A percentile compares a stretch with the other conserved stretches of the same genome.
Conservation (phyloP, 2,113 vertebrate species). For the Sterna hirundo region DNA sequence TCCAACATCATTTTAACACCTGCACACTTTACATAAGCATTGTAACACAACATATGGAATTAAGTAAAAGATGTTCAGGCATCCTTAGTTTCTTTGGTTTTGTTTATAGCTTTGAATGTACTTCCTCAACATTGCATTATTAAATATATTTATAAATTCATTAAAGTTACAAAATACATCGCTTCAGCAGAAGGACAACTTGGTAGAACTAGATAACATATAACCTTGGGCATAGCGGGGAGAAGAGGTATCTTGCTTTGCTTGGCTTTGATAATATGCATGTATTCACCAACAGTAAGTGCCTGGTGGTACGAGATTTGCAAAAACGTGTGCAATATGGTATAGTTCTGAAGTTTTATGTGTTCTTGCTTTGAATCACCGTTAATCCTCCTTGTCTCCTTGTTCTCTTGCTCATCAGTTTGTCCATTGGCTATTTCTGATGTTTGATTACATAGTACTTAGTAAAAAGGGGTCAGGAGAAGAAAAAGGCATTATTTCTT, state of each 20-base stretch:
- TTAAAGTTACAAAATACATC: background rate
- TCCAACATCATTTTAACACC: background rate
- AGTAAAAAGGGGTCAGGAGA: background rate
- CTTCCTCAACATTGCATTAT: background rate
- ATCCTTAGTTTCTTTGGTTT: background rate
- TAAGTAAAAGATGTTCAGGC: background rate
- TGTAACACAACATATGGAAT: background rate
- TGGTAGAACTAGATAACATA: background rate
- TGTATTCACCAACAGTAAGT: background rate
- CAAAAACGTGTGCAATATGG: rapidly evolving
- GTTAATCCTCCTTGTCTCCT: background rate
- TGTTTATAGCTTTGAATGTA: background rate
- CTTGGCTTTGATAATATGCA: background rate
- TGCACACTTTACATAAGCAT: background rate
- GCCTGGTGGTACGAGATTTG: background rate
- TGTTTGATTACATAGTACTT: background rate
- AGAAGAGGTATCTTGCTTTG: background rate
- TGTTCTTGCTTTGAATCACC: background rate
- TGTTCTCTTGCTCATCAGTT: background rate
- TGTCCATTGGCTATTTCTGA: background rate
- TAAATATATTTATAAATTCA: background rate
- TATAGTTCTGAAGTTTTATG: background rate
- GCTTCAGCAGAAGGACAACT: background rate
- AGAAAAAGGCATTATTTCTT: background rate
- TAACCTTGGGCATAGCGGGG: rapidly evolving